Evolutionary conservation across 2,797 vertebrate species (phyloP), one percentile per base, ranked within the genome.

Genomic region (Trachurus trachurus): DNA sequence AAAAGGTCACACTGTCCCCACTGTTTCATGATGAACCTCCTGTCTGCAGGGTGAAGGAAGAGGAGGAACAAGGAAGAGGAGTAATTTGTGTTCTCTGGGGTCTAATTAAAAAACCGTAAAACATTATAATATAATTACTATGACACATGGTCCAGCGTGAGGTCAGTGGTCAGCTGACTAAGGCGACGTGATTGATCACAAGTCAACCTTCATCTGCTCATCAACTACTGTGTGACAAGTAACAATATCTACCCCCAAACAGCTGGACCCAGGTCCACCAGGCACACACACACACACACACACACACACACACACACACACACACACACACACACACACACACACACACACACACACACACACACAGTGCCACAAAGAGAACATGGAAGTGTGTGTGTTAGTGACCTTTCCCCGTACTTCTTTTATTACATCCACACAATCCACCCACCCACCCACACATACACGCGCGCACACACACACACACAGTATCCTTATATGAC

Each of bases 401-500:
- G 49, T 81, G 78, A 80, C 76, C 84, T 80, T 86, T 82, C 52
- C 69, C 0, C 56, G 21, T 29, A 70, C 31, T 59, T 67, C 66
- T 74, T 80, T 66, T 76, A 80, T 67, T 49, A 76, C 64, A 65
- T 11, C 59, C 49, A 15, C 53, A 10, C 66, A 58, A 68, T 19
- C 44, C 65, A 53, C 56, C 19, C 58, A 52, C 67, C 54, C 53
- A 13, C 64, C 9, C 19, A 56, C 54, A 53, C 47, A 12, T 63
- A 64, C 56, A 45, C 66, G 53, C 49, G 40, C 72, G 47, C 29
- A 52, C 22, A 54, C 58, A 57, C 49, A 52, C 66, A 58, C 42
- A 6, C 19, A 9, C 16, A 13, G 31, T 86, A 66, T 76, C 87
- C 88, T 90, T 66, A 84, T 57, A 80, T 82, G 84, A 89, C 81